Evolutionary conservation across 2,113 vertebrate species (phyloP).

Genomic region (Diglossa brunneiventris): DNA sequence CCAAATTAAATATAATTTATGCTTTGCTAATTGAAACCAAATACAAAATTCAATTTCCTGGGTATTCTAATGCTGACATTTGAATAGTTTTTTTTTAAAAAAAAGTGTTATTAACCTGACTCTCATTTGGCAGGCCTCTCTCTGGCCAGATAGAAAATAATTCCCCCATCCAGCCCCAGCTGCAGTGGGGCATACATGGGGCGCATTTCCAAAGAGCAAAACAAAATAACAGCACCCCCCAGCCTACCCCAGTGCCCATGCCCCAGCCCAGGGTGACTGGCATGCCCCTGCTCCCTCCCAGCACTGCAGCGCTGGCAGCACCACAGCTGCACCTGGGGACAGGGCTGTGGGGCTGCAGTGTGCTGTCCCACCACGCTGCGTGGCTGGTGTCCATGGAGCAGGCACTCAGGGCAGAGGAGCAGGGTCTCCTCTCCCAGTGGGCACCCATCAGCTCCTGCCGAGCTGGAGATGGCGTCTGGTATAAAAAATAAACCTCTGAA

Average conservation of each 20-base stretch:
- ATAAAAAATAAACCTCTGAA: slow-evolving; percentile 58
- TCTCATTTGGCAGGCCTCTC: background rate
- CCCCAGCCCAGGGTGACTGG: background rate
- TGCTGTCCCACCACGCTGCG: background rate
- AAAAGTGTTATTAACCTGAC: slow-evolving; percentile 32
- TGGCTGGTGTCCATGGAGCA: accelerated
- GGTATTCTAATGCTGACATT: slow-evolving; percentile 48
- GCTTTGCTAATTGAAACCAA: slow-evolving; percentile 78
- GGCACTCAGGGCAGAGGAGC: background rate
- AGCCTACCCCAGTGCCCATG: accelerated
- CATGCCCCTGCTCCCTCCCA: background rate
- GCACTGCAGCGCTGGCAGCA: background rate
- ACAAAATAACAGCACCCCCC: background rate
- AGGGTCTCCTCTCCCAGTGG: background rate
- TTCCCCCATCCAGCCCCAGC: background rate
- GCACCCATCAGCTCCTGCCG: background rate
- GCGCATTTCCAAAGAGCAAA: background rate
- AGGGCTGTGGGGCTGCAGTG: background rate
- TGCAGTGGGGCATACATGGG: background rate
- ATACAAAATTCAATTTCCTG: slow-evolving; percentile 74
- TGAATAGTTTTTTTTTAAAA: background rate
- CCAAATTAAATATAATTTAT: slow-evolving; percentile 76
- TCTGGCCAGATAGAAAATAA: slow-evolving; percentile 6
- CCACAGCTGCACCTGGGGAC: background rate
- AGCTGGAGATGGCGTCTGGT: background rate